A percentile compares a stretch with the other conserved stretches of the same genome.
phyloP scores from a whole-genome alignment of 2,888 invertebrate species.

The Mylabris sibirica region DNA sequence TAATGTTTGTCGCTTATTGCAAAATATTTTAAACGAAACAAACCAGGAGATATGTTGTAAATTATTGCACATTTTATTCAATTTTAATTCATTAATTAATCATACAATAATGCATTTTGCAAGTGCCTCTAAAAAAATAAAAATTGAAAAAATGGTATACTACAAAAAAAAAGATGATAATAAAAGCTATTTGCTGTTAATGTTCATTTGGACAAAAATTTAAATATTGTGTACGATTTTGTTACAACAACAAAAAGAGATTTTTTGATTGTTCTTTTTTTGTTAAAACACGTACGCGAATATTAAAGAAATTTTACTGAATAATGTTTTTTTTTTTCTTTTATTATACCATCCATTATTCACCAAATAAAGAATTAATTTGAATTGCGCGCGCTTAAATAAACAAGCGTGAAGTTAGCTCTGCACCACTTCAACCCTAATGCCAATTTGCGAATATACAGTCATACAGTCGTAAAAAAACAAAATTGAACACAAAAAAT shows the following conservation, averaged over 20 bases:
- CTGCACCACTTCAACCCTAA: too few species aligned
- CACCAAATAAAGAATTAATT: too few species aligned
- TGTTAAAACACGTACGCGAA: not conserved
- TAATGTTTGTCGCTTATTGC: constrained; percentile 12
- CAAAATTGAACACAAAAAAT: too few species aligned
- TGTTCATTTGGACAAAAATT: not conserved
- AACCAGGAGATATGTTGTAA: not conserved
- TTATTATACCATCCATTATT: too few species aligned
- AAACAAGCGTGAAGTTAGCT: too few species aligned
- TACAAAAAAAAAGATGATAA: not conserved
- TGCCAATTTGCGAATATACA: too few species aligned
- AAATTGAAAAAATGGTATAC: not conserved
- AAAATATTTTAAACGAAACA: not conserved
- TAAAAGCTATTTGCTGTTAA: constrained; percentile 12
- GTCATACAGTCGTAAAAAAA: too few species aligned
- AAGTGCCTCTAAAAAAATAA: constrained; percentile 7
- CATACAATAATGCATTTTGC: constrained; percentile 11
- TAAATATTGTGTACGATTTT: not conserved
- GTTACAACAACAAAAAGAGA: not conserved
- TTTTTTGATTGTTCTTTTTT: not conserved
- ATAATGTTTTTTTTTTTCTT: too few species aligned
- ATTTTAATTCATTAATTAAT: not conserved
- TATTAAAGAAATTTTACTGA: too few species aligned
- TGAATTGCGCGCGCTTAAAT: too few species aligned
- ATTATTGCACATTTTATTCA: not conserved